Evolutionary conservation across 2,888 invertebrate species (phyloP).

Genomic region (Autographa pulchrina): DNA sequence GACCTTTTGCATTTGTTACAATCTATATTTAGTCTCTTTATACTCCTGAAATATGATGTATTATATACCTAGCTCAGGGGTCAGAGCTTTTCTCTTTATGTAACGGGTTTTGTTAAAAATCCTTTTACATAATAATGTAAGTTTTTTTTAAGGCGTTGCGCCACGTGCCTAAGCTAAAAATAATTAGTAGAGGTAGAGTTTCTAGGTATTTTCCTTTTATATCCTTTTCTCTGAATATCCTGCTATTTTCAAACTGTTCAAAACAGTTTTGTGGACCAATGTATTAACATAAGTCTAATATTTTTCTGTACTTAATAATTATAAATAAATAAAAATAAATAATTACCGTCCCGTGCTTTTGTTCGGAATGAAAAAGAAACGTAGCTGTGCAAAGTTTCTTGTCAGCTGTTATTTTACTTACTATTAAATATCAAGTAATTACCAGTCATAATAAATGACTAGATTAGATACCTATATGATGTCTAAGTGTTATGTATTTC

Average conservation of each 20-base stretch:
- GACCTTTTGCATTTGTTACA: not conserved
- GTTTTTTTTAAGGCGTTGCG: too few relatives aligned
- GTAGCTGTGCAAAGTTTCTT: not conserved
- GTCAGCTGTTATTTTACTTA: not conserved
- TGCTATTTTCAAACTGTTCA: too few relatives aligned
- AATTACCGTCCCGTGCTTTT: not conserved
- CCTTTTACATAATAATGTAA: too few relatives aligned
- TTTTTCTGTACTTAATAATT: too few relatives aligned
- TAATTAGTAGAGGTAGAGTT: not conserved
- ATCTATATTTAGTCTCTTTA: not conserved
- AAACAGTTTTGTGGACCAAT: too few relatives aligned
- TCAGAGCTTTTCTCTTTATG: too few relatives aligned
- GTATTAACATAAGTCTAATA: too few relatives aligned
- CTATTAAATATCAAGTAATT: not conserved
- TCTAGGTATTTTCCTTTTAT: conserved; percentile 1
- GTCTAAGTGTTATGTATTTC: not conserved
- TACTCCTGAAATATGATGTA: not conserved
- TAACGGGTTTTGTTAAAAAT: too few relatives aligned
- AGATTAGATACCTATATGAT: not conserved
- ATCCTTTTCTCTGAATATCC: not conserved
- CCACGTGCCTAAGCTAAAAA: too few relatives aligned
- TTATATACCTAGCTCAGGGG: not conserved
- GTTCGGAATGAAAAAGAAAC: not conserved
- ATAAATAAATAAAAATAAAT: too few relatives aligned
- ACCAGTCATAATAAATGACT: not conserved